Conservation (phyloP, 2,888 invertebrate species). For the Dione vanillae region DNA sequence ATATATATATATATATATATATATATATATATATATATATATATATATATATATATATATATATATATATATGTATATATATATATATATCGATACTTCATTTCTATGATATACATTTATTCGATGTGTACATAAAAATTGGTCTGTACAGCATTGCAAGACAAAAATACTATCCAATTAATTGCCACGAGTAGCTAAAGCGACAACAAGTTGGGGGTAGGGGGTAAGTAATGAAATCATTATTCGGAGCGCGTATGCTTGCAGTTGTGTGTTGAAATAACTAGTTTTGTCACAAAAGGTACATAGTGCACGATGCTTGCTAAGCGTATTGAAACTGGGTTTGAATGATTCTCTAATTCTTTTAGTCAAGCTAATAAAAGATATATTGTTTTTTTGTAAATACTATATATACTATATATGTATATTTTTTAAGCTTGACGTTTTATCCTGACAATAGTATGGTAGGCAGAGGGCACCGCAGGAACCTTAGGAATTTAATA, state of each 20-base stretch:
- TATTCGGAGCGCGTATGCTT: conserved; percentile 31
- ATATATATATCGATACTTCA: too few relatives aligned
- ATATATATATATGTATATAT: too few relatives aligned
- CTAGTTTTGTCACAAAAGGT: conserved; percentile 28
- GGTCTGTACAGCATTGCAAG: conserved; percentile 13
- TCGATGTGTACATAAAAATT: not conserved
- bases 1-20: too few relatives aligned
- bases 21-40: too few relatives aligned
- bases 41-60: too few relatives aligned
- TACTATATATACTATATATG: not conserved
- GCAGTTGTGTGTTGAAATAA: conserved; percentile 32
- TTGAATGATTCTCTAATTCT: not conserved
- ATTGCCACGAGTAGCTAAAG: conserved; percentile 29
- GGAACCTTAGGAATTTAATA: too few relatives aligned
- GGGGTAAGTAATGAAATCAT: conserved; percentile 33
- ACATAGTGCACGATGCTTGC: conserved; percentile 19
- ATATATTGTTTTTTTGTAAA: not conserved
- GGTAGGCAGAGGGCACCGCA: too few relatives aligned
- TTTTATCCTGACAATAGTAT: too few relatives aligned
- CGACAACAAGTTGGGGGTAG: conserved; percentile 23
- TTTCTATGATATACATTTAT: too few relatives aligned
- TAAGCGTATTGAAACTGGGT: conserved; percentile 1
- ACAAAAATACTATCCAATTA: conserved; percentile 22
- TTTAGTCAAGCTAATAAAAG: not conserved
- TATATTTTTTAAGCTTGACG: too few relatives aligned